Evolutionary conservation across 2,113 vertebrate genomes (phyloP).

Genomic region (Aramus guarauna): DNA sequence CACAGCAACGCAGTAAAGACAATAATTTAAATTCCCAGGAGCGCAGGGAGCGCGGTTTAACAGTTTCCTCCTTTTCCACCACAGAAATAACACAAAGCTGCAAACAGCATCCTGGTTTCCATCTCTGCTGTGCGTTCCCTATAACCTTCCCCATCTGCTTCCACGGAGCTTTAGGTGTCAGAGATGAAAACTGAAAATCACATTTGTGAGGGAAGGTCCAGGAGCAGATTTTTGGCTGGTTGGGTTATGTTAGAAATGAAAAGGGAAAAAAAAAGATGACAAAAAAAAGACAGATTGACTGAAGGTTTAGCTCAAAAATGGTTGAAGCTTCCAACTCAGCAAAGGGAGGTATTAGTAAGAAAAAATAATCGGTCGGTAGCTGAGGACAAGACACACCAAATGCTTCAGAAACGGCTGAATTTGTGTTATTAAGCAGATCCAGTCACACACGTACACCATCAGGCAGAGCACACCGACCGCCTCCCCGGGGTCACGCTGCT

Average conservation of each 20-base stretch:
- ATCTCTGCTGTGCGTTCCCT: not conserved
- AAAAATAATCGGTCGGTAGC: not conserved
- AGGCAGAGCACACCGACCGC: not conserved
- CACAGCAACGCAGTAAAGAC: not conserved
- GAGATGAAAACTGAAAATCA: not conserved
- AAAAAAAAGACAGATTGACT: not conserved
- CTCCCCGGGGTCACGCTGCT: fast-evolving
- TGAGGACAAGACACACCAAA: not conserved
- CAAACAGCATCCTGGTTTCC: not conserved
- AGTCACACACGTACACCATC: fast-evolving
- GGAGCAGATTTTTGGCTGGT: not conserved
- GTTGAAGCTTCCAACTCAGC: not conserved
- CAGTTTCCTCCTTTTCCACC: not conserved
- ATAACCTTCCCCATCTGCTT: not conserved
- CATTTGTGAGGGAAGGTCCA: not conserved
- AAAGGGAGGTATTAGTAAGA: not conserved
- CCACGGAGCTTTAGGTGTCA: not conserved
- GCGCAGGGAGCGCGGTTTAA: not conserved
- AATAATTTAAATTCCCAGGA: not conserved
- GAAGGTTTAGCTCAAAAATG: not conserved
- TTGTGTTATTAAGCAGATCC: not conserved
- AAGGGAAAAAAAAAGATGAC: not conserved
- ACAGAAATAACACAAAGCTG: not conserved
- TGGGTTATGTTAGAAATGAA: not conserved
- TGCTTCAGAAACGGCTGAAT: not conserved